Conservation (phyloP, 2,797 vertebrate genomes). For the Gallinago solitaria region DNA sequence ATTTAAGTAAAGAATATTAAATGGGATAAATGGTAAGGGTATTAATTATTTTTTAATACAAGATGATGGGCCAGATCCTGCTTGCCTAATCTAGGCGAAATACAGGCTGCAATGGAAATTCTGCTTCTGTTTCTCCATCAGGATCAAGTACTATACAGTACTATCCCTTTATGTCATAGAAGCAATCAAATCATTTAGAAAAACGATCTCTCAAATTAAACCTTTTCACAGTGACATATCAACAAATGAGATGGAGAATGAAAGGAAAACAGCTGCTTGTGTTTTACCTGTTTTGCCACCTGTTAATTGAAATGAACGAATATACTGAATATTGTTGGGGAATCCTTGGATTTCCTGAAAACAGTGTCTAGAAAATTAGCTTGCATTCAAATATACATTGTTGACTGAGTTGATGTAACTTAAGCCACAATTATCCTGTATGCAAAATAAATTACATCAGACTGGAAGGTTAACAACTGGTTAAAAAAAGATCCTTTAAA, state of each 20-base stretch:
- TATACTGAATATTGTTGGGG: neutral
- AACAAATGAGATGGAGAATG: neutral
- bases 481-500: neutral
- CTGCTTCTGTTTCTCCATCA: neutral
- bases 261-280: neutral
- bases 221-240: neutral
- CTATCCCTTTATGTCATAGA: neutral
- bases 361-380: neutral
- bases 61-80: neutral
- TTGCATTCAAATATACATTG: neutral
- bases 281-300: constrained; percentile 4
- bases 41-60: neutral
- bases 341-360: neutral
- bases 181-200: neutral
- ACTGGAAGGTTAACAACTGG: neutral
- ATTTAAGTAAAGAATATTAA: neutral
- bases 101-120: neutral
- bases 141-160: neutral
- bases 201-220: neutral
- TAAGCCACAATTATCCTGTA: neutral
- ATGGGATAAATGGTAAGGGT: rapidly evolving
- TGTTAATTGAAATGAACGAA: constrained; percentile 11
- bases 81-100: neutral
- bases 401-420: neutral
- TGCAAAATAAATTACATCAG: neutral